Evolutionary conservation across 1,140 invertebrate genomes (phyloP).

Genomic region (Cydia fagiglandana): DNA sequence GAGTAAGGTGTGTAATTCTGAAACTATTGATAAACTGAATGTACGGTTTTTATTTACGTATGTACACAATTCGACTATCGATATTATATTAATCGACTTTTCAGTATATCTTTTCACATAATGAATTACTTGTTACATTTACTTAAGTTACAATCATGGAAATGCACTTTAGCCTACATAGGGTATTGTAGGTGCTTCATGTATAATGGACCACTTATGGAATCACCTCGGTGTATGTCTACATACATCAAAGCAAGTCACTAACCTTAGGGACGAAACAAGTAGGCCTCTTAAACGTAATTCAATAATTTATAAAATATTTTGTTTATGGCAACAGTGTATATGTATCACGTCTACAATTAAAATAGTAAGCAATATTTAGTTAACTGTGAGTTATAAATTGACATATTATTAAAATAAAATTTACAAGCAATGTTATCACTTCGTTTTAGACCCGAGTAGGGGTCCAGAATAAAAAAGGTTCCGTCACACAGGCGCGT

Average conservation of each 20-base stretch:
- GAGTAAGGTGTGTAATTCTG: too few species aligned
- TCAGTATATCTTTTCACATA: neutral
- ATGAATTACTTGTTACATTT: neutral
- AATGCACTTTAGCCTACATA: neutral
- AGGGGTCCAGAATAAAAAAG: slow-evolving; percentile 1
- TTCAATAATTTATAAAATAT: slow-evolving; percentile 13
- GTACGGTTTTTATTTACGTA: too few species aligned
- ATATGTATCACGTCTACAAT: slow-evolving; percentile 1
- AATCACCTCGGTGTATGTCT: neutral
- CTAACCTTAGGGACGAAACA: slow-evolving; percentile 10
- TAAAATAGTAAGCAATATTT: slow-evolving; percentile 1
- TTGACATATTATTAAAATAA: neutral
- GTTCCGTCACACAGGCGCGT: too few species aligned
- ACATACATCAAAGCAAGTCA: neutral
- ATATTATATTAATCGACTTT: too few species aligned
- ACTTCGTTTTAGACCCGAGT: neutral
- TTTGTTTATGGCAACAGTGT: slow-evolving; percentile 16
- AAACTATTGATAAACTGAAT: too few species aligned
- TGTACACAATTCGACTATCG: too few species aligned
- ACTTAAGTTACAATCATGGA: neutral
- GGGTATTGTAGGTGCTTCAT: neutral
- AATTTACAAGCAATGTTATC: slow-evolving; percentile 20
- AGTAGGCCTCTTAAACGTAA: neutral
- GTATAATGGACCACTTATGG: neutral
- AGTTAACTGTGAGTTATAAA: neutral